phyloP scores from a whole-genome alignment of 2,113 vertebrate genomes.

The Myiopsitta monachus region DNA sequence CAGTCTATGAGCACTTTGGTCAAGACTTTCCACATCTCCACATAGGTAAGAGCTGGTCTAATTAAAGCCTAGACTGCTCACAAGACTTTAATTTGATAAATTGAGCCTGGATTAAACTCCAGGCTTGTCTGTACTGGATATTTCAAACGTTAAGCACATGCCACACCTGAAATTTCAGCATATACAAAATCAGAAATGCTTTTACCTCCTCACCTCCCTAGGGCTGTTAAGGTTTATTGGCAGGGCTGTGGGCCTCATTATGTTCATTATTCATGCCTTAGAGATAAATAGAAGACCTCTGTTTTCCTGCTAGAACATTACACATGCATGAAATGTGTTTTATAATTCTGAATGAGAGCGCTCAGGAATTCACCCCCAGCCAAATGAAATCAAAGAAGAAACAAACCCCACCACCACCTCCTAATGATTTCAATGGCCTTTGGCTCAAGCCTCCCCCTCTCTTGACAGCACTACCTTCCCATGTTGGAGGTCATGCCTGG shows the following conservation, averaged over 20 bases:
- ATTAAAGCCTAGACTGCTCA: slow-evolving; percentile 30
- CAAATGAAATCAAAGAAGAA: slow-evolving; percentile 29
- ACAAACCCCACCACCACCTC: not conserved
- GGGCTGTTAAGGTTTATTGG: slow-evolving; percentile 35
- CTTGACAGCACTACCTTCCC: slow-evolving; percentile 8
- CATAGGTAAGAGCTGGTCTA: not conserved
- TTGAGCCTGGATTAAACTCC: slow-evolving; percentile 26
- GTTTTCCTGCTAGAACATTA: slow-evolving; percentile 33
- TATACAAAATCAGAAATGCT: not conserved
- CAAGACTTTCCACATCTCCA: slow-evolving; percentile 4
- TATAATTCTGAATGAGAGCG: slow-evolving; percentile 11
- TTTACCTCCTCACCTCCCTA: slow-evolving; percentile 30
- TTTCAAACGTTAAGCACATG: slow-evolving; percentile 1
- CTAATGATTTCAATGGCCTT: not conserved
- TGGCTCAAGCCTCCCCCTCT: not conserved
- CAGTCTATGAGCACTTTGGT: not conserved
- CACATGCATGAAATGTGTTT: not conserved
- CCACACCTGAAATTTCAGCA: slow-evolving; percentile 55
- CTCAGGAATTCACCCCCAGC: slow-evolving; percentile 36
- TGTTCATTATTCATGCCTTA: slow-evolving; percentile 31
- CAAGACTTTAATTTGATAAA: slow-evolving; percentile 47
- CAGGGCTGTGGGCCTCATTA: slow-evolving; percentile 49
- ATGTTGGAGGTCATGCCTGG: slow-evolving; percentile 27
- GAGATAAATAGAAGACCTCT: slow-evolving; percentile 37
- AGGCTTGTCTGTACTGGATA: slow-evolving; percentile 56